Evolutionary conservation across 2,797 vertebrate species (phyloP).

Genomic region (Lepilemur ruficaudatus): DNA sequence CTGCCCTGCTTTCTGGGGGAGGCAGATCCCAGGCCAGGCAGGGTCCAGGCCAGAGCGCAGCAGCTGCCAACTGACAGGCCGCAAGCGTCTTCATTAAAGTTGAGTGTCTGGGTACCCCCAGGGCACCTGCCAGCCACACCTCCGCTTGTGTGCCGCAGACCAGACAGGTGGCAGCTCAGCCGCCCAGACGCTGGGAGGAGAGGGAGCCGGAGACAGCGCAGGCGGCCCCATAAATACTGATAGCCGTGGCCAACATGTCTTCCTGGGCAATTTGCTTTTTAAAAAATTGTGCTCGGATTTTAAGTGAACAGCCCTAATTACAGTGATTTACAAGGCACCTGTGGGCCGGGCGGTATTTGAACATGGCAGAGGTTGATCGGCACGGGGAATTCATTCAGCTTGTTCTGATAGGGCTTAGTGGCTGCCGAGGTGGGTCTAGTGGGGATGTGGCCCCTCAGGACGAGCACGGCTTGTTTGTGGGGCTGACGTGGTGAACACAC

Average conservation of each 20-base stretch:
- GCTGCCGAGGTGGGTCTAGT: neutral
- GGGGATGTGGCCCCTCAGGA: neutral
- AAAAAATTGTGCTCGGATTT: constrained; percentile 79
- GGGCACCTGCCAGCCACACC: neutral
- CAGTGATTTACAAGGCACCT: constrained; percentile 84
- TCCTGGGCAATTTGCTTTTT: constrained; percentile 77
- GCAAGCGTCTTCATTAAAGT: neutral
- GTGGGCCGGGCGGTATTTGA: constrained; percentile 83
- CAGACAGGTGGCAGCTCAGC: neutral
- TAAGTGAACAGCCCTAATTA: constrained; percentile 84
- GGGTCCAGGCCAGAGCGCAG: neutral
- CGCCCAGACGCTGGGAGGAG: neutral
- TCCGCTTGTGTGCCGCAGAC: neutral
- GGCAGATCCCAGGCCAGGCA: constrained; percentile 46
- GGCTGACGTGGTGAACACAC: neutral
- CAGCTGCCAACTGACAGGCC: neutral
- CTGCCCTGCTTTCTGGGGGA: constrained; percentile 45
- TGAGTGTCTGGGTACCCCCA: neutral
- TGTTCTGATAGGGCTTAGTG: constrained; percentile 66
- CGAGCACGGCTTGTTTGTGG: neutral
- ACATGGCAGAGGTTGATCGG: constrained; percentile 77
- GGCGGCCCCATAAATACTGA: constrained; percentile 77
- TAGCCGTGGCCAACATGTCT: constrained; percentile 51
- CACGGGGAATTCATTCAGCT: constrained; percentile 54
- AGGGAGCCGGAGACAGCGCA: constrained; percentile 32